Conservation (phyloP, 1,140 invertebrate genomes). For the Alviniconcha marisindica region DNA sequence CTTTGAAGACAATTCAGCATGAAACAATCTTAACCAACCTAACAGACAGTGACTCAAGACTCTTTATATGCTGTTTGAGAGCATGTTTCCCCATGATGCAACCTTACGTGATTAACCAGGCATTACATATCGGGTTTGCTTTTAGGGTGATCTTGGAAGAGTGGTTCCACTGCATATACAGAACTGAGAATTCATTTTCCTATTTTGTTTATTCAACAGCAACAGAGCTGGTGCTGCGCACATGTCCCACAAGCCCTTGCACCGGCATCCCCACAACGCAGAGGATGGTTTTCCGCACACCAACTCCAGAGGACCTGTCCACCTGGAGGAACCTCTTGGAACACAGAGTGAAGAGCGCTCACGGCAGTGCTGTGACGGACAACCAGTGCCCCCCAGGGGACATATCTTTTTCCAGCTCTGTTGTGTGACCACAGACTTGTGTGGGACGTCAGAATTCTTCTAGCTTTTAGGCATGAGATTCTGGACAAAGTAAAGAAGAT, state of each 20-base stretch:
- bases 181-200: too few relatives aligned
- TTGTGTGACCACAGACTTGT: constrained; percentile 37
- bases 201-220: too few relatives aligned
- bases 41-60: too few relatives aligned
- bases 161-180: too few relatives aligned
- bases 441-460: too few relatives aligned
- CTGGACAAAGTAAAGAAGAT: neutral
- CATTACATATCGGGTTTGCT: too few relatives aligned
- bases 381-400: constrained; percentile 56
- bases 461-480: neutral
- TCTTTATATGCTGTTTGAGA: too few relatives aligned
- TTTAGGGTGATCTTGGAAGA: too few relatives aligned
- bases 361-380: constrained; percentile 51
- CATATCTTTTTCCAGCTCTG: constrained; percentile 46
- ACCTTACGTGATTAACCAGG: too few relatives aligned
- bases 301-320: constrained; percentile 64
- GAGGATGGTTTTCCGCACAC: constrained; percentile 58
- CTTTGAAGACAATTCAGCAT: too few relatives aligned
- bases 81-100: too few relatives aligned
- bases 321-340: constrained; percentile 68
- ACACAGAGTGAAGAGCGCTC: constrained; percentile 56
- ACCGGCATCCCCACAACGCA: constrained; percentile 43
- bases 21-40: too few relatives aligned
- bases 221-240: constrained; percentile 68
- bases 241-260: constrained; percentile 32